A percentile compares a stretch with the other conserved stretches of the same genome.
These are phyloP conservation scores for Leiothrix lutea DNA, from an alignment of 2,113 vertebrate genomes.

Conservation along the genomic window DNA sequence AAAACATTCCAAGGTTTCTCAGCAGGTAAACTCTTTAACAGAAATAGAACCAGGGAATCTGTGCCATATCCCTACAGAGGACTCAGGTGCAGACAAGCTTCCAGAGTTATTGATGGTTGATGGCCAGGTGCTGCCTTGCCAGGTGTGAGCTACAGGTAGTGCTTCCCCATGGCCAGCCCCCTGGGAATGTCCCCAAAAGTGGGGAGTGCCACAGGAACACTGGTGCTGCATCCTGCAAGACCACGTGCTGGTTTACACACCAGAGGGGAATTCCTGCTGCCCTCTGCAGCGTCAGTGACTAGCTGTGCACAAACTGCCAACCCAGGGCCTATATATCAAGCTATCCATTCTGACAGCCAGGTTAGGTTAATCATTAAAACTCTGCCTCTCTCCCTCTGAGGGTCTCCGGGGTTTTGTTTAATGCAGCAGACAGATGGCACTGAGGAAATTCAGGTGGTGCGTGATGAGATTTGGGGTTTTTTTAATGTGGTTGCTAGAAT, in stretches of 20 bases:
- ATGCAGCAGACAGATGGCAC: conserved; percentile 68
- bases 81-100: background rate
- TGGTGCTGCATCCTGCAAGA: accelerated
- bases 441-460: conserved; percentile 65
- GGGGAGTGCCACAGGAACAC: accelerated
- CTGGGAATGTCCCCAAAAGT: background rate
- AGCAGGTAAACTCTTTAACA: background rate
- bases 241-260: accelerated
- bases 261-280: background rate
- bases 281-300: background rate
- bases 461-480: conserved; percentile 45
- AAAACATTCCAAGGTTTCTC: background rate
- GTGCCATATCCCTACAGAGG: accelerated
- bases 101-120: background rate
- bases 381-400: conserved; percentile 33
- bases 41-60: background rate
- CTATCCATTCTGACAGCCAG: conserved; percentile 39
- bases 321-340: conserved; percentile 36
- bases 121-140: background rate
- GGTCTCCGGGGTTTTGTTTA: conserved; percentile 61
- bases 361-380: conserved; percentile 66
- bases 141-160: background rate
- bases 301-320: background rate
- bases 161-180: background rate
- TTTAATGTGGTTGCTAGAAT: conserved; percentile 35